Conservation (phyloP, 2,888 invertebrate species). For the Stramonita haemastoma region DNA sequence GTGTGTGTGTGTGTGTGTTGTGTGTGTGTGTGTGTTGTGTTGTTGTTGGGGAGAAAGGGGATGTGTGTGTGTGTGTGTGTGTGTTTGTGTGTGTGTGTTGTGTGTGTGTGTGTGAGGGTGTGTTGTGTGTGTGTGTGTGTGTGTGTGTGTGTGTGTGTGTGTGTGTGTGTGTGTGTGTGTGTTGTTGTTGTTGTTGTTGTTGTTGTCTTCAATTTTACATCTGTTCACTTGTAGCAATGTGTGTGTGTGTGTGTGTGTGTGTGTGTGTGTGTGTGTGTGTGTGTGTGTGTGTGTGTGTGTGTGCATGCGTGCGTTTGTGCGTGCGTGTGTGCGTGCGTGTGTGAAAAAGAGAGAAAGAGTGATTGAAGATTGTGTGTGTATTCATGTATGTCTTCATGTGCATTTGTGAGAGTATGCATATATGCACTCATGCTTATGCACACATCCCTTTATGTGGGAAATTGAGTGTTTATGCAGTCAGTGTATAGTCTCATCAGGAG, state of each 20-base stretch:
- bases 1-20: neutral
- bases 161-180: neutral
- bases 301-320: too few species aligned
- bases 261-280: too few species aligned
- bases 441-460: neutral
- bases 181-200: too few species aligned
- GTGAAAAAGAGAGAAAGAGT: too few species aligned
- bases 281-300: too few species aligned
- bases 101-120: neutral
- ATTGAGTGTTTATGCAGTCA: neutral
- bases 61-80: neutral
- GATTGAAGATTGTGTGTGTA: neutral
- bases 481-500: too few species aligned
- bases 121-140: neutral
- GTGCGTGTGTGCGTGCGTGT: too few species aligned
- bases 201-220: too few species aligned
- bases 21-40: neutral
- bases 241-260: too few species aligned
- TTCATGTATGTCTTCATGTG: neutral
- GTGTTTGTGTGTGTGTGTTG: neutral
- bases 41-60: too few species aligned
- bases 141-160: neutral
- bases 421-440: neutral
- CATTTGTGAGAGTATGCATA: neutral
- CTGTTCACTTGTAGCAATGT: too few species aligned